A percentile compares a stretch with the other conserved stretches of the same genome.
phyloP scores from a whole-genome alignment of 2,888 invertebrate species.

The Lycophotia porphyrea region DNA sequence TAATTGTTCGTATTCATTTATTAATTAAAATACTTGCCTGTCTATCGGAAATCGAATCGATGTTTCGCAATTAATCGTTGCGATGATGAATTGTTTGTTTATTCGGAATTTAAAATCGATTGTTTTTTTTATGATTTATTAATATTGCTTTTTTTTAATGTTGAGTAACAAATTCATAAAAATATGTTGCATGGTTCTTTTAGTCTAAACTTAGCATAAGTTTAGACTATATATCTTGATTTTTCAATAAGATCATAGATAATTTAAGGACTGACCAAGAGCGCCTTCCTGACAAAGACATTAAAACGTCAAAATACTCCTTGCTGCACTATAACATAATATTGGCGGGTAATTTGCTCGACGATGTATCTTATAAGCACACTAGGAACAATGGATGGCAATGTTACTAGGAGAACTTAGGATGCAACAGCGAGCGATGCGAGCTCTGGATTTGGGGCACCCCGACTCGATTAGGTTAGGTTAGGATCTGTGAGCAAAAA shows the following conservation, averaged over 20 bases:
- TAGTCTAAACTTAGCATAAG: background rate
- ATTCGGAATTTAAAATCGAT: background rate
- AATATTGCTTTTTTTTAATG: background rate
- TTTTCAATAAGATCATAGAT: background rate
- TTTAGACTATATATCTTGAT: too few relatives aligned
- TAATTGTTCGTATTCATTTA: conserved; percentile 68
- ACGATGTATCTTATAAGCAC: too few relatives aligned
- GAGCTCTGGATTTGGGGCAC: too few relatives aligned
- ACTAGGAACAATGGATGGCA: too few relatives aligned
- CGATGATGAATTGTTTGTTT: conserved; percentile 45
- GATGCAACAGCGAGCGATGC: too few relatives aligned
- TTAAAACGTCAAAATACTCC: background rate
- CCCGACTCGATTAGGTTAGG: too few relatives aligned
- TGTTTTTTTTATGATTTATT: background rate
- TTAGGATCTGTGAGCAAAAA: background rate
- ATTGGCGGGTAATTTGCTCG: too few relatives aligned
- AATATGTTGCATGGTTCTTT: background rate
- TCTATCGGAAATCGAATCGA: conserved; percentile 62
- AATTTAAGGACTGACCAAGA: background rate
- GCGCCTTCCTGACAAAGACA: background rate
- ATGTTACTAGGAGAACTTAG: too few relatives aligned
- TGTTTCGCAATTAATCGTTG: conserved; percentile 43
- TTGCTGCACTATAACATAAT: background rate
- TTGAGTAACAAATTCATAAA: background rate
- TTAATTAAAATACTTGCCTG: conserved; percentile 65